Evolutionary conservation across 2,888 invertebrate species (phyloP), one percentile per base, ranked within the genome.

Genomic region (Anorthoa munda): DNA sequence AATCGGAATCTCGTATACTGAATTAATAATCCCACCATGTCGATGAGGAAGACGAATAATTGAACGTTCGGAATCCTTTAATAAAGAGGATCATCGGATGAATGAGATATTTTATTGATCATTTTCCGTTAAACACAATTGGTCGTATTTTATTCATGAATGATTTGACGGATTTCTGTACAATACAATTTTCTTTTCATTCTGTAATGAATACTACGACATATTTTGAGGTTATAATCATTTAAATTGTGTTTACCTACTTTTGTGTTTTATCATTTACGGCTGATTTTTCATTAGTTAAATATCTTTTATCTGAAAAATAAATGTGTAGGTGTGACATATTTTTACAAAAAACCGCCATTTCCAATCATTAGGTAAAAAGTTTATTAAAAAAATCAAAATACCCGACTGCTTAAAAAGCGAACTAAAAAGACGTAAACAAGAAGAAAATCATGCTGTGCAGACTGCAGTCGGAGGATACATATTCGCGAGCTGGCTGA

Each of bases 21-120:
- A 81, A 81, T 81, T 79, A 83, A 76, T 81, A 79, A 85, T 76
- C 66, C 74, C 63, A 65, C 59, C 69, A 51, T 73, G 50, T 61
- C 65, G 73, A 72, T 61, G 51, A 55, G 59, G 50, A 69, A 75
- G 66, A 71, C 17, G 66, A 66, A 73, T 77, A 31, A 77, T 82
- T 74, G 61, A 79, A 77, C 60, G 63, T 65, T 65, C 23, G 18
- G 46, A 81, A 77, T 71, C 78, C 73, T 72, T 72, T 80, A 77
- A 82, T 79, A 81, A 72, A 79, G 69, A 65, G 72, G 78, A 75
- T 82, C 74, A 85, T 75, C 53, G 50, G 50, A 65, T 76, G 46
- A 75, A 72, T 72, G 68, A 21, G 23, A 58, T 63, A 66, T 72
- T 80, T 78, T 78, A 74, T 68, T 74, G 66, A 67, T 77, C 26